Evolutionary conservation across 2,888 invertebrate genomes (phyloP).

Genomic region (Cremastobaeus sp.): DNA sequence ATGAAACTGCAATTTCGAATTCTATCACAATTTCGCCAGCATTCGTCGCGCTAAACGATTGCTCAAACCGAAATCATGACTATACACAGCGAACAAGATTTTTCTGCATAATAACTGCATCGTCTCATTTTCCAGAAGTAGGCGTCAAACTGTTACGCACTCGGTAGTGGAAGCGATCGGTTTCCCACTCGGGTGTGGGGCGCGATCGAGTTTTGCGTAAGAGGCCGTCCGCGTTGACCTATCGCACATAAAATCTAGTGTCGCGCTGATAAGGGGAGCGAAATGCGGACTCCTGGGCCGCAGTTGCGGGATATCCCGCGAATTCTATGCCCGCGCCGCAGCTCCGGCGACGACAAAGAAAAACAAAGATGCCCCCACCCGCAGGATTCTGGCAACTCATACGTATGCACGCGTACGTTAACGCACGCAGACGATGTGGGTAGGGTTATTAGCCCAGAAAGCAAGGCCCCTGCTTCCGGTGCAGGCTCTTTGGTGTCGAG

Average conservation of each 20-base stretch:
- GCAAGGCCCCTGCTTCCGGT: constrained; percentile 78
- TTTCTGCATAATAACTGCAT: constrained; percentile 9
- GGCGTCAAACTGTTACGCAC: constrained; percentile 5
- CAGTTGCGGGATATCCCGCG: constrained; percentile 31
- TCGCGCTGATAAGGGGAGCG: constrained; percentile 71
- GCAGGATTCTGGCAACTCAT: constrained; percentile 30
- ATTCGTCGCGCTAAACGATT: too few species aligned
- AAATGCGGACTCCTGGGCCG: background rate
- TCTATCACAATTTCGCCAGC: too few species aligned
- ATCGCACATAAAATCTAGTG: constrained; percentile 74
- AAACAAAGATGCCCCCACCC: constrained; percentile 43
- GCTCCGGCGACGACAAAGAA: constrained; percentile 11
- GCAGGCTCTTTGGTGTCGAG: constrained; percentile 75
- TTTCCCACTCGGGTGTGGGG: constrained; percentile 58
- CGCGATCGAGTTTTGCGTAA: constrained; percentile 69
- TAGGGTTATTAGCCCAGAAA: constrained; percentile 79
- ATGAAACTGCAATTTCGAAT: too few species aligned
- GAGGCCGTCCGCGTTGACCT: constrained; percentile 67
- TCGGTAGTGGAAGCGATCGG: constrained; percentile 20
- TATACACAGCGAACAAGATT: too few species aligned
- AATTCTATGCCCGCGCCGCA: constrained; percentile 24
- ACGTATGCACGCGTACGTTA: constrained; percentile 47
- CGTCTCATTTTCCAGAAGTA: constrained; percentile 40
- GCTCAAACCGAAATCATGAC: too few species aligned
- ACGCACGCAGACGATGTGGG: constrained; percentile 73